A percentile compares a stretch with the other conserved stretches of the same genome.
phyloP scores from a whole-genome alignment of 2,797 vertebrate species.

The Rhincodon typus region DNA sequence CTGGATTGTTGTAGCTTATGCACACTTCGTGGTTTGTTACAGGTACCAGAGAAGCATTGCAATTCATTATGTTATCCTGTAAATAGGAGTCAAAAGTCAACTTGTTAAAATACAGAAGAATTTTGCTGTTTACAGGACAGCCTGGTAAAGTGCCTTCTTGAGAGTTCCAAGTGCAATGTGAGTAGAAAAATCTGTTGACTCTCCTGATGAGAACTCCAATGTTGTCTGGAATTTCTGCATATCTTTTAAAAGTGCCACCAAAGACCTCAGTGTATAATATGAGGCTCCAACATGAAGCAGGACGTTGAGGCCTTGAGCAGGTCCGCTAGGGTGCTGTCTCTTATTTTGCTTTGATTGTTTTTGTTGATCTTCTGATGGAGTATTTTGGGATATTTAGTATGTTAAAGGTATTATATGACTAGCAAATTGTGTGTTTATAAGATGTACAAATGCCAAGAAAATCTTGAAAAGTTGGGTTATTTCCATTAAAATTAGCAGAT shows the following conservation, averaged over 20 bases:
- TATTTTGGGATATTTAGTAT: not conserved
- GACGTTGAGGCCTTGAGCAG: not conserved
- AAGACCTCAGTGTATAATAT: not conserved
- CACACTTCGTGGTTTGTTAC: slow-evolving; percentile 96
- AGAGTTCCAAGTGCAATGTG: not conserved
- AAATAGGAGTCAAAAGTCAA: not conserved
- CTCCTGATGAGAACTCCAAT: not conserved
- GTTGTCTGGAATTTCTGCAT: not conserved
- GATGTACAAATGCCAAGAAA: not conserved
- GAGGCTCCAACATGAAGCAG: not conserved
- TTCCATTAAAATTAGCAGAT: too few relatives aligned
- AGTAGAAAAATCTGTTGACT: not conserved
- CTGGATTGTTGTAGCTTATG: slow-evolving; percentile 96
- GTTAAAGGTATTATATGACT: not conserved
- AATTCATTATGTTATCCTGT: not conserved
- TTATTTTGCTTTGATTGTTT: not conserved
- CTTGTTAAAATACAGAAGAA: not conserved
- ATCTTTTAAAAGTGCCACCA: not conserved
- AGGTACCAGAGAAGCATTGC: slow-evolving; percentile 61
- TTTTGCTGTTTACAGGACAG: not conserved
- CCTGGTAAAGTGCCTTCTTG: not conserved
- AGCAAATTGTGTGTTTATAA: not conserved
- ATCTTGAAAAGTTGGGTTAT: not conserved
- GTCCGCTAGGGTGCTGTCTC: not conserved
- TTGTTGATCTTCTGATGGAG: too few relatives aligned